Conservation (phyloP, 2,888 invertebrate genomes). For the Dinocampus coccinellae region DNA sequence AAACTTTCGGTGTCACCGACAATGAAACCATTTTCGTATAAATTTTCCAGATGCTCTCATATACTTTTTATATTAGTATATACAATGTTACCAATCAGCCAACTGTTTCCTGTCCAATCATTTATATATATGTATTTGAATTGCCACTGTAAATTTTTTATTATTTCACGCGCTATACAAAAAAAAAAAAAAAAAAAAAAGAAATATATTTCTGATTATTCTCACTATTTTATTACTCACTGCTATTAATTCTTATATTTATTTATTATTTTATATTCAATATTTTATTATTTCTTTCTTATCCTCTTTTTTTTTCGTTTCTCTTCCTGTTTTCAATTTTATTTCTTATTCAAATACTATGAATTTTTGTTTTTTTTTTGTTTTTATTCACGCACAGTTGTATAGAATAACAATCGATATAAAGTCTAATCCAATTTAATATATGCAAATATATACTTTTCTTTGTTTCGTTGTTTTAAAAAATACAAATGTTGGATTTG, state of each 20-base stretch:
- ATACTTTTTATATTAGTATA: background rate
- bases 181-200: too few relatives aligned
- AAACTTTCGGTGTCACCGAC: conserved; percentile 20
- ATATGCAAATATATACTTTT: conserved; percentile 4
- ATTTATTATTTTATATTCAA: background rate
- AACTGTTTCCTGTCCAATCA: background rate
- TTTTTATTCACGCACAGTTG: background rate
- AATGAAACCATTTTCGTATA: conserved; percentile 6
- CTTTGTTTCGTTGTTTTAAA: background rate
- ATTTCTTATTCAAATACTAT: background rate
- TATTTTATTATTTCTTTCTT: background rate
- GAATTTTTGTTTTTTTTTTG: too few relatives aligned
- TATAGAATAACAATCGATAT: background rate
- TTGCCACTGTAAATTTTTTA: background rate
- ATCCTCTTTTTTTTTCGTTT: background rate
- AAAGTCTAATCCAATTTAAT: background rate
- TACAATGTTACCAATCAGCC: background rate
- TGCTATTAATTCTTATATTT: background rate
- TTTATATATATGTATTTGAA: background rate
- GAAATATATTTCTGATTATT: too few relatives aligned
- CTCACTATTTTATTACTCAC: background rate
- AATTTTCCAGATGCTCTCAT: conserved; percentile 14
- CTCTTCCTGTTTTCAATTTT: background rate
- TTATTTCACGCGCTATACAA: background rate
- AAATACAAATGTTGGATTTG: conserved; percentile 10